These are phyloP conservation scores for Didymodactylos carnosus DNA, from an alignment of 2,888 invertebrate species.

Conservation along the genomic window DNA sequence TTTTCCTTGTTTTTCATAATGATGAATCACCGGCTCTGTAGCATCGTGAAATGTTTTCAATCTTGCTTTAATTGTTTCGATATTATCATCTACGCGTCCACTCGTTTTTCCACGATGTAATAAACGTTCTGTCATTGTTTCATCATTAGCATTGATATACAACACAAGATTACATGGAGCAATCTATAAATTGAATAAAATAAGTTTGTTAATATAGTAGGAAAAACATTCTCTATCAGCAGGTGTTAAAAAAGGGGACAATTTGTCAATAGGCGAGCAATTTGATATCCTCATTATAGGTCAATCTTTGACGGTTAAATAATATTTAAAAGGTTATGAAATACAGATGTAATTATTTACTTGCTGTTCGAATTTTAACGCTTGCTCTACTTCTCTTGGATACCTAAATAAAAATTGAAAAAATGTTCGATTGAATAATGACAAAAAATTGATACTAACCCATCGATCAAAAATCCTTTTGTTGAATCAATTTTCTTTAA, in stretches of 20 bases:
- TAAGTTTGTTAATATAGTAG: too few relatives aligned
- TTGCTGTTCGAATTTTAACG: conserved; percentile 55
- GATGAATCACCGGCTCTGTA: conserved; percentile 61
- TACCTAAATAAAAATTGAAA: too few relatives aligned
- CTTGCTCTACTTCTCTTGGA: conserved; percentile 70
- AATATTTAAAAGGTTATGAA: not conserved
- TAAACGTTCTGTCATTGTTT: conserved; percentile 54
- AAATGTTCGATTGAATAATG: not conserved
- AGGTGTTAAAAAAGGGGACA: too few relatives aligned
- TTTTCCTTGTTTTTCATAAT: conserved; percentile 43
- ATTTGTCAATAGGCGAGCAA: too few relatives aligned
- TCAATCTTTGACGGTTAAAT: too few relatives aligned
- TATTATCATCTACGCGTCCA: conserved; percentile 75
- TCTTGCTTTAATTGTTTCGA: conserved; percentile 69
- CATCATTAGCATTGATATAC: conserved; percentile 35
- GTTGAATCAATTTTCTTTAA: conserved; percentile 26
- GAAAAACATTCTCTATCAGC: too few relatives aligned
- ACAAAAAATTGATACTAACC: conserved; percentile 43
- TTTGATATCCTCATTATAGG: too few relatives aligned
- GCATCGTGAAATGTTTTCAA: conserved; percentile 70
- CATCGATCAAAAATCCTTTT: conserved; percentile 58
- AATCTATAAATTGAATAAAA: conserved; percentile 1
- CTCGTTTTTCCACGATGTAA: conserved; percentile 56
- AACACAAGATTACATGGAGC: conserved; percentile 8
- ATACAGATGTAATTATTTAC: not conserved